A percentile compares a stretch with the other conserved stretches of the same genome.
Conservation (phyloP, 37 sponge, comb jelly and placozoan species). For the Petrosia ficiformis region DNA sequence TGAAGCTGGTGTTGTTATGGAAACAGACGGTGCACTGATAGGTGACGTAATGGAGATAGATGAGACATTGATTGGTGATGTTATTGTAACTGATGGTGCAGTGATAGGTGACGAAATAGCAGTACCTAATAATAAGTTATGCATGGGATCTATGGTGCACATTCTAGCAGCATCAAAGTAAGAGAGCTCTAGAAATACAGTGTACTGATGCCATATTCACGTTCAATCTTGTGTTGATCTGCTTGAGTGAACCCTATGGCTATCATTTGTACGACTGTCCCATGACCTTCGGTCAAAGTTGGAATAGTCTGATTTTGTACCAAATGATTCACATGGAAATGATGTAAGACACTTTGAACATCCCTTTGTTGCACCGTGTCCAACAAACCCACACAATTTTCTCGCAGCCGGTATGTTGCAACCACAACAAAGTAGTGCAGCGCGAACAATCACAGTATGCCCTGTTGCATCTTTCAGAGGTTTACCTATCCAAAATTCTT, state of each 20-base stretch:
- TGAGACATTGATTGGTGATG: no score
- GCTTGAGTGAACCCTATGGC: conserved; percentile 1
- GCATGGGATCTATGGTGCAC: conserved; percentile 38
- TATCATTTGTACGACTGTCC: no score
- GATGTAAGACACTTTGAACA: conserved; percentile 25
- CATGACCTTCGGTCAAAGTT: conserved; percentile 18
- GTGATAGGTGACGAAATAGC: no score
- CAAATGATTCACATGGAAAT: conserved; percentile 39
- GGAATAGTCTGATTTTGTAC: conserved; percentile 26
- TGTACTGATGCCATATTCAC: conserved; percentile 13
- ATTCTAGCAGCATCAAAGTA: conserved; percentile 22
- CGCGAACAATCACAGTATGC: not conserved
- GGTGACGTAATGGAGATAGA: no score
- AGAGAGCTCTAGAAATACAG: conserved; percentile 13
- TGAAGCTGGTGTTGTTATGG: no score
- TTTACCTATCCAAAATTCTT: conserved; percentile 12
- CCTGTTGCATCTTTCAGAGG: not conserved
- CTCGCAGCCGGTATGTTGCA: conserved; percentile 38
- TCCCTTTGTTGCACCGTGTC: conserved; percentile 15
- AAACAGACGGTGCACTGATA: no score
- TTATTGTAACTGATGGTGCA: no score
- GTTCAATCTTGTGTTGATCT: conserved; percentile 10
- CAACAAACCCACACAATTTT: conserved; percentile 36
- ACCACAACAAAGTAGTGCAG: conserved; percentile 11
- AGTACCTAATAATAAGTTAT: conserved; percentile 21